phyloP scores from a whole-genome alignment of 2,113 vertebrate genomes.

The Microcebus jonahi region DNA sequence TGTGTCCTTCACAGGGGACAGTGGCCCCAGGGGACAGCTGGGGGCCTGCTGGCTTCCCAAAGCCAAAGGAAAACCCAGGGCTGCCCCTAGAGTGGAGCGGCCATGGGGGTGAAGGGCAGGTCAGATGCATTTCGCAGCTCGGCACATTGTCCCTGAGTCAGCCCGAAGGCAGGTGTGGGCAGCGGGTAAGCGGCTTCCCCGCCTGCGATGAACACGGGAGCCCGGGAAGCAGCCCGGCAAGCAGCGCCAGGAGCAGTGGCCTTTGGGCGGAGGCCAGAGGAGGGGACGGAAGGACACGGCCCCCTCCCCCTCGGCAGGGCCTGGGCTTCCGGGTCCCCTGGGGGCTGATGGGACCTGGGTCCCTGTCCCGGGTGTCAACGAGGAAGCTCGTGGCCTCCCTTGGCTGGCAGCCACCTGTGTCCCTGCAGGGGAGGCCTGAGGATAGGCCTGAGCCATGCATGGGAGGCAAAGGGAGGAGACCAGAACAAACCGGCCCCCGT shows the following conservation, averaged over 20 bases:
- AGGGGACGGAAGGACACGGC: neutral
- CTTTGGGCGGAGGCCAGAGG: neutral
- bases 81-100: fast-evolving
- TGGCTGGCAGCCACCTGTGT: too few relatives aligned
- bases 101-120: fast-evolving
- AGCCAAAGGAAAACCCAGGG: neutral
- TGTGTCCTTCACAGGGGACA: neutral
- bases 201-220: neutral
- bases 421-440: neutral
- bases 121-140: fast-evolving
- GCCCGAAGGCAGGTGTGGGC: neutral
- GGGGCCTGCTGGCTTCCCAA: neutral
- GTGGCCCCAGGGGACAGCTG: neutral
- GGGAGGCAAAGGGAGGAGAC: neutral
- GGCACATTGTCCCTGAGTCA: neutral
- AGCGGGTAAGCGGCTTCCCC: neutral
- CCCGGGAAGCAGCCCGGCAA: too few relatives aligned
- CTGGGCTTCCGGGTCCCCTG: too few relatives aligned
- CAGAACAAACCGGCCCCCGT: neutral
- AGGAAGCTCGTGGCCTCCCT: neutral
- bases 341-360: neutral
- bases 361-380: neutral
- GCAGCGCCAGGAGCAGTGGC: neutral
- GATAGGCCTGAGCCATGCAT: fast-evolving
- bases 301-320: neutral